Evolutionary conservation across 1,140 invertebrate genomes (phyloP), one percentile per base, ranked within the genome.

Genomic region (Meloidogyne chitwoodi): DNA sequence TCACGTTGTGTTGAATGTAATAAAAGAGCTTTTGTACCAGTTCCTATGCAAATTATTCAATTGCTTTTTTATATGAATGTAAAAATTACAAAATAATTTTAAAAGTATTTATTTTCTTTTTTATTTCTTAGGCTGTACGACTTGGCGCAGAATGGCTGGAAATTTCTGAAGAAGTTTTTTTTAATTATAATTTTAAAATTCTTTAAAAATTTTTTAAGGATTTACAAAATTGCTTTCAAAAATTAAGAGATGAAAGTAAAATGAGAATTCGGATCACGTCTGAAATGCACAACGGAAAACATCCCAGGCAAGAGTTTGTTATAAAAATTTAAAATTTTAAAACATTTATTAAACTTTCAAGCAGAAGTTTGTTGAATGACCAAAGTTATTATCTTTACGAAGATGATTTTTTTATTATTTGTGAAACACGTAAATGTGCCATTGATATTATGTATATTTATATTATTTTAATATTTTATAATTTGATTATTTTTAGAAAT

Each of bases 1-100:
- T 79, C 77, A 14, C 63, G 77, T 24, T 78, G 77, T 79, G 61
- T 71, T 12, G 68, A 79, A 27, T 78, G 76, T n/a, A 79, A 79
- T 68, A 41, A 62, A 19, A 38, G 77, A 11, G 27, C 76, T 29
- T 79, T 79, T 24, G 76, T 77, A 19, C 76, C 26, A 19, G 31
- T 76, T 14, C 72, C 76, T 10, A 48, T 24, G 26, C 76, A 64
- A 27, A 31, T 79, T 24, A 66, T 72, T 27, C 29, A 68, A 29
- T 22, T 48, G 11, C 74, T 77, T 41, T 77, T 62, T 27, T 65
- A 38, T 31, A 77, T 77, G 38, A 79, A 65, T 38, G 76, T 68
- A n/a, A 64, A 14, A 31, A 6, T 31, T 12, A 29, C 22, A n/a
- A n/a, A n/a, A n/a, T n/a, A 70, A 56, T 56, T 56, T 56, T n/a